Conservation (phyloP, 2,888 invertebrate species). For the Brenthis ino region DNA sequence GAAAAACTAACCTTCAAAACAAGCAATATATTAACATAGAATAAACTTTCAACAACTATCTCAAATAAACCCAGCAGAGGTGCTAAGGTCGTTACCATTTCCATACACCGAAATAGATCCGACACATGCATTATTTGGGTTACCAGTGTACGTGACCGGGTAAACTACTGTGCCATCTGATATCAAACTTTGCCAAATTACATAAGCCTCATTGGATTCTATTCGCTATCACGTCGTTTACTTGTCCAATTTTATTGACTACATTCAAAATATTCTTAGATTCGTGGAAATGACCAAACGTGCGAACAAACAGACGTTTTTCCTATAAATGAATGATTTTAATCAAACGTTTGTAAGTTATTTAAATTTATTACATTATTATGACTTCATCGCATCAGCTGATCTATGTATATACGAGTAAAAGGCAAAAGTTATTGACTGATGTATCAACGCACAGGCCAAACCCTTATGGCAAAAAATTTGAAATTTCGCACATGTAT, state of each 20-base stretch:
- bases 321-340: too few species aligned
- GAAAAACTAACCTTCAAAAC: neutral
- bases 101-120: slow-evolving; percentile 56
- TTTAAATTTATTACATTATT: too few species aligned
- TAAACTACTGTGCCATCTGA: slow-evolving; percentile 43
- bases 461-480: too few species aligned
- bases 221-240: neutral
- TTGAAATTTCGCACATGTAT: too few species aligned
- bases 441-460: too few species aligned
- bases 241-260: neutral
- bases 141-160: slow-evolving; percentile 59
- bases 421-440: too few species aligned
- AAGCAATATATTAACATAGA: neutral
- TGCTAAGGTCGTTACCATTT: slow-evolving; percentile 45
- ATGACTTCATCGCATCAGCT: too few species aligned
- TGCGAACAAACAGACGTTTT: too few species aligned
- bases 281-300: too few species aligned
- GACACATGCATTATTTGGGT: slow-evolving; percentile 65
- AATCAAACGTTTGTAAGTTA: too few species aligned
- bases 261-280: too few species aligned
- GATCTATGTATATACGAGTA: too few species aligned
- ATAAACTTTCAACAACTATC: neutral
- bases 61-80: neutral
- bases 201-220: neutral
- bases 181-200: slow-evolving; percentile 25